Base-by-base conservation (phyloP, 2,113 vertebrate genomes). In the Crotalus tigris region DNA sequence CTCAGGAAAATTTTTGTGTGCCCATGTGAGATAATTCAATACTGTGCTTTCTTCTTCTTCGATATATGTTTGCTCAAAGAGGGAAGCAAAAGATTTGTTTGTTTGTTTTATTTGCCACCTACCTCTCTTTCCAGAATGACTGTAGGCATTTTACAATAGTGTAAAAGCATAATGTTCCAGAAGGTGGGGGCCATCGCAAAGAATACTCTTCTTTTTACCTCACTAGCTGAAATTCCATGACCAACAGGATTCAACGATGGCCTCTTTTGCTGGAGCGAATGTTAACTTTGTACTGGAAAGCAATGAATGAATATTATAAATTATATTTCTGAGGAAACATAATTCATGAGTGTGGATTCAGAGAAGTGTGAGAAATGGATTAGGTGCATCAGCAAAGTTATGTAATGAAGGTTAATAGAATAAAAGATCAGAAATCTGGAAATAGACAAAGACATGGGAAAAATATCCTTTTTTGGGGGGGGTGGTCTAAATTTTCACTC, bases 1-100 rank as follows among this genome's bases (percentile, higher is more conserved):
- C 29, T 69, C 12, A 33, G 29, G 29, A n/a, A 29, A 3, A 3
- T 11, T 12, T 11, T 11, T 61, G 9, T 61, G 59, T 29, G 24
- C 6, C 26, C 29, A n/a, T 64, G 61, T 29, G 29, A 64, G 26
- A 29, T 75, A 17, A 39, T 75, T 75, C 69, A 33, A 33, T 2
- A 75, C 2, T 33, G n/a, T n/a, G 4, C 11, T 10, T 1, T 1
- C 10, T 5, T 10, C 4, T 5, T 10, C 12, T 12, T 8, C 10
- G 9, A 54, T 3, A 57, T 57, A 21, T 4, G 23, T 64, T 64
- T 64, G 26, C 59, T 64, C 59, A 64, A 61, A 11, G 59, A 29
- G 24, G 2, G 8, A 26, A 61, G 24, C 8, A 61, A 26, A 64
- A 29, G 0, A 23, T 23, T 58, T 58, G 5, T 57, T 57, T 57